phyloP scores from a whole-genome alignment of 2,797 vertebrate genomes.

The Diceros bicornis region DNA sequence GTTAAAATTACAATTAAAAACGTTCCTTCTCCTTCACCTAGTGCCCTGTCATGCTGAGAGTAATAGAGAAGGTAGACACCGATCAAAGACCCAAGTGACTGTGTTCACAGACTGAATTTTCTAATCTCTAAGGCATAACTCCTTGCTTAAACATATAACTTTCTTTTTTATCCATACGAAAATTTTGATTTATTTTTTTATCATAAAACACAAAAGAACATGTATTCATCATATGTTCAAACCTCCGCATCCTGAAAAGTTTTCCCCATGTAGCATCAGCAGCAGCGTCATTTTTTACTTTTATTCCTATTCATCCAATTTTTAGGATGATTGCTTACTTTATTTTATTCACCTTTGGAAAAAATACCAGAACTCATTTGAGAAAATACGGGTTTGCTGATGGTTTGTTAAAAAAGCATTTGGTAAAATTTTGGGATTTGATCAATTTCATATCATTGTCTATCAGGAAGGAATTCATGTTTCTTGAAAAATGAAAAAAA shows the following conservation, averaged over 20 bases:
- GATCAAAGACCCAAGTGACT: background rate
- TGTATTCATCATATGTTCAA: background rate
- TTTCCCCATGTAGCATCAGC: background rate
- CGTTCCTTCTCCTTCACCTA: background rate
- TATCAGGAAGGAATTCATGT: background rate
- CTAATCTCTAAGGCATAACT: background rate
- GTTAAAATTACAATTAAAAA: background rate
- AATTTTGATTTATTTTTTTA: background rate
- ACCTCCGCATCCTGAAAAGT: background rate
- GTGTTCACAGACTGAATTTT: slow-evolving; percentile 20
- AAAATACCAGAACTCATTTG: background rate
- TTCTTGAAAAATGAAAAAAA: slow-evolving; percentile 24
- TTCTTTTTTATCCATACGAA: background rate
- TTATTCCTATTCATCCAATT: background rate
- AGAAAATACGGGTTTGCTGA: background rate
- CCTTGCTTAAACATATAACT: background rate
- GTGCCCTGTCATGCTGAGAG: background rate
- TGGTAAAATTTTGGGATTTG: background rate
- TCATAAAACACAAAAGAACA: background rate
- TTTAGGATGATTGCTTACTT: background rate
- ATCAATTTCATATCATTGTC: background rate
- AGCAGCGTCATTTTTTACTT: background rate
- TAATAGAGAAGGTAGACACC: background rate
- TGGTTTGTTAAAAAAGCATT: background rate
- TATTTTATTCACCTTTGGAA: background rate